These are phyloP conservation scores for Epicauta chinensis DNA, from an alignment of 1,140 invertebrate species.

Conservation along the genomic window DNA sequence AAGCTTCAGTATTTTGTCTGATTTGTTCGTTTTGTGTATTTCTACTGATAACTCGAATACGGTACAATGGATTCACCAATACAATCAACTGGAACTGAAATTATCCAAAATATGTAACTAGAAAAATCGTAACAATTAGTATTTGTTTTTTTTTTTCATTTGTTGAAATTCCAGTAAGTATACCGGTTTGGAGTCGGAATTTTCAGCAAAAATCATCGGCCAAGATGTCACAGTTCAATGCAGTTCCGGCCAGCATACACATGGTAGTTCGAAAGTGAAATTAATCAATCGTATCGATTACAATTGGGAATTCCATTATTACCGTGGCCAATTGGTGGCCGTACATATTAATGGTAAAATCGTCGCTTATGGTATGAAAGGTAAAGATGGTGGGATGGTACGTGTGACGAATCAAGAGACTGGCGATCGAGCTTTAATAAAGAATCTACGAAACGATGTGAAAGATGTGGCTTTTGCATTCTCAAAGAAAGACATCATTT, in stretches of 20 bases:
- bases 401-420: slow-evolving; percentile 71
- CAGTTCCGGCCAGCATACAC: slow-evolving; percentile 60
- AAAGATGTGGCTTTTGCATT: slow-evolving; percentile 87
- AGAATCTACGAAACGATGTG: slow-evolving; percentile 76
- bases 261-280: slow-evolving; percentile 83
- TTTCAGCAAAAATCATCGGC: slow-evolving; percentile 59
- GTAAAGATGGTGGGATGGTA: slow-evolving; percentile 69
- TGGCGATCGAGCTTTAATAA: slow-evolving; percentile 72
- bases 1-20: no score
- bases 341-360: slow-evolving; percentile 80
- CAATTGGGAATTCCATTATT: slow-evolving; percentile 83
- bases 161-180: slow-evolving; percentile 57
- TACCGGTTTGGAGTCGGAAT: slow-evolving; percentile 60
- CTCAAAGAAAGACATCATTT: slow-evolving; percentile 63
- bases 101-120: slow-evolving; percentile 31
- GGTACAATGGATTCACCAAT: slow-evolving; percentile 18
- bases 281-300: slow-evolving; percentile 88
- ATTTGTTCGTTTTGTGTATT: no score
- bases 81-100: slow-evolving; percentile 13
- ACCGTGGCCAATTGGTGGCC: slow-evolving; percentile 80
- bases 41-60: no score
- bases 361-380: slow-evolving; percentile 76
- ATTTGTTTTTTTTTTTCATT: slow-evolving; percentile 19
- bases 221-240: slow-evolving; percentile 65
- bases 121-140: not conserved